These are phyloP conservation scores for Protobothrops mucrosquamatus DNA, from an alignment of 2,113 vertebrate genomes.

Conservation along the genomic window DNA sequence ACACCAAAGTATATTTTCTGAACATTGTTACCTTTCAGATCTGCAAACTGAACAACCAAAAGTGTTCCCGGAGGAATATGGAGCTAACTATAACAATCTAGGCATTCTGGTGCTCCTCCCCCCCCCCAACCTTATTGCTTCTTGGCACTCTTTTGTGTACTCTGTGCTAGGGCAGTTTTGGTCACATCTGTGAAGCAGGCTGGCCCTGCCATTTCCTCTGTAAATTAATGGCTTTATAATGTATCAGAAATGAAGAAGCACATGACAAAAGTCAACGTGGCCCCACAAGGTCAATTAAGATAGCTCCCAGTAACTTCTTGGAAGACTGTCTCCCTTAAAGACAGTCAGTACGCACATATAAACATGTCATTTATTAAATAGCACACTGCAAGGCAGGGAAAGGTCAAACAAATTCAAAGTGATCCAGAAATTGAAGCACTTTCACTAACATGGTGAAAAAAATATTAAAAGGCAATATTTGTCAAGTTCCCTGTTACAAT, in stretches of 20 bases:
- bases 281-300: constrained; percentile 97
- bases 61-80: constrained; percentile 81
- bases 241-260: constrained; percentile 98
- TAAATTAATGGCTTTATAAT: constrained; percentile 99
- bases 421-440: constrained; percentile 44
- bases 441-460: background rate
- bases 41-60: constrained; percentile 86
- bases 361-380: constrained; percentile 48
- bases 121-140: constrained; percentile 65
- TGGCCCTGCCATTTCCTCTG: constrained; percentile 93
- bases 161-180: constrained; percentile 81
- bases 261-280: constrained; percentile 92
- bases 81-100: constrained; percentile 88
- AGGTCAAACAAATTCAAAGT: constrained; percentile 49
- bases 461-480: constrained; percentile 20
- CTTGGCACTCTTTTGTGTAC: constrained; percentile 81
- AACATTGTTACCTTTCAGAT: constrained; percentile 84
- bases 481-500: background rate
- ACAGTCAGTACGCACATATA: constrained; percentile 26
- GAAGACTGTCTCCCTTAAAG: constrained; percentile 70
- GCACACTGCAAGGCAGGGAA: constrained; percentile 32
- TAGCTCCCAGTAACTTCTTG: constrained; percentile 77
- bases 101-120: constrained; percentile 73
- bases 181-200: constrained; percentile 96
- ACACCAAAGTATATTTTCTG: constrained; percentile 78